Percentiles rank a stretch among this genome's conserved stretches.
These are phyloP conservation scores for Propithecus perrieri DNA, from an alignment of 2,797 vertebrate species.

Conservation along the genomic window DNA sequence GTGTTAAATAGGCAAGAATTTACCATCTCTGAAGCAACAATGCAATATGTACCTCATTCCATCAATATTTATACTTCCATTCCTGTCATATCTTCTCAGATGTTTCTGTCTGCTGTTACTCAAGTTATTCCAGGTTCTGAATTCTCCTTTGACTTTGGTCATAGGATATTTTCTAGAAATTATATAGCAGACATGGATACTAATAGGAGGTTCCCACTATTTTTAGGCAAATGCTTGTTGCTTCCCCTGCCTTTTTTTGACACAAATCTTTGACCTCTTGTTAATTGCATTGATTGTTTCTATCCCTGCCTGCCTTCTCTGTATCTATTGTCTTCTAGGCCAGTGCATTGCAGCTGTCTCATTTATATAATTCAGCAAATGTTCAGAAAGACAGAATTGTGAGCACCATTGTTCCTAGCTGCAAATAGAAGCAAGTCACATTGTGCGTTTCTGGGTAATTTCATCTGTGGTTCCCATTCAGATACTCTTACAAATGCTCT, in stretches of 20 bases:
- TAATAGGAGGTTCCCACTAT: constrained; percentile 64
- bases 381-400: constrained; percentile 56
- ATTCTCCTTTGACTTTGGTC: constrained; percentile 62
- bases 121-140: constrained; percentile 33
- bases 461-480: constrained; percentile 50
- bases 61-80: background rate
- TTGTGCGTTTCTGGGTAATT: constrained; percentile 43
- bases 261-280: constrained; percentile 35
- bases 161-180: constrained; percentile 69
- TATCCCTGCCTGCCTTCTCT: constrained; percentile 49
- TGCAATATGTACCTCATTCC: background rate
- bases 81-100: constrained; percentile 36
- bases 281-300: background rate
- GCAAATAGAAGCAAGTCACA: constrained; percentile 50
- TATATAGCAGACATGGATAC: constrained; percentile 25
- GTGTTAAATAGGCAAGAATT: background rate
- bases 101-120: constrained; percentile 12
- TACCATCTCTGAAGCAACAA: background rate
- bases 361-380: constrained; percentile 38
- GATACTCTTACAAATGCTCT: background rate
- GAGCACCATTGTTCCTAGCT: constrained; percentile 54
- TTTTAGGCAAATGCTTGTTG: constrained; percentile 56
- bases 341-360: background rate
- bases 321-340: background rate
- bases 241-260: background rate